These are phyloP conservation scores for Yponomeuta sedellus DNA, from an alignment of 2,888 invertebrate genomes.

Conservation along the genomic window DNA sequence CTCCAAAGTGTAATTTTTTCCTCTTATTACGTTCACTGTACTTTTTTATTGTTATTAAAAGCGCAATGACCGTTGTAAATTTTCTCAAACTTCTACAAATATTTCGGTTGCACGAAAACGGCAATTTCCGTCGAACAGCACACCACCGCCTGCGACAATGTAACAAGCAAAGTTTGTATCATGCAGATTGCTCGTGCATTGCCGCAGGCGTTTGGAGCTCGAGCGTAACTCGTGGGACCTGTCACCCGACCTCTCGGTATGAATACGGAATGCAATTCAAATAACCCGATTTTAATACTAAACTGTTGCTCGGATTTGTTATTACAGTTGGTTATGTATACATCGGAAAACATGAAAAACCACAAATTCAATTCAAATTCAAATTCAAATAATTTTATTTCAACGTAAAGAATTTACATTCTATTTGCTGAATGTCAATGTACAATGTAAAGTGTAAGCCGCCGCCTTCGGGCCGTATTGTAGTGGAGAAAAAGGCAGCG, in stretches of 20 bases:
- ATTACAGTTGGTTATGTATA: no score
- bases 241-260: neutral
- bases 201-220: neutral
- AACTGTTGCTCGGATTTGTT: neutral
- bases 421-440: no score
- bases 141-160: neutral
- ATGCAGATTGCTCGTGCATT: constrained; percentile 9
- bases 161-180: constrained; percentile 11
- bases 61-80: neutral
- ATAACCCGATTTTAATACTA: neutral
- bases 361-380: no score
- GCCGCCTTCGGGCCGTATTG: no score
- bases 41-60: neutral
- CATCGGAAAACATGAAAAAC: no score
- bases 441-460: no score
- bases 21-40: neutral
- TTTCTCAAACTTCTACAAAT: no score
- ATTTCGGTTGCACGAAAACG: neutral
- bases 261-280: neutral
- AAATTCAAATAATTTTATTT: no score
- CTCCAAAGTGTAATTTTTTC: constrained; percentile 40
- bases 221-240: neutral
- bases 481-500: no score
- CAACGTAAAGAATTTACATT: no score
- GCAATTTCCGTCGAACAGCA: neutral